phyloP scores from a whole-genome alignment of 2,888 invertebrate species.

The Subacronicta megacephala region DNA sequence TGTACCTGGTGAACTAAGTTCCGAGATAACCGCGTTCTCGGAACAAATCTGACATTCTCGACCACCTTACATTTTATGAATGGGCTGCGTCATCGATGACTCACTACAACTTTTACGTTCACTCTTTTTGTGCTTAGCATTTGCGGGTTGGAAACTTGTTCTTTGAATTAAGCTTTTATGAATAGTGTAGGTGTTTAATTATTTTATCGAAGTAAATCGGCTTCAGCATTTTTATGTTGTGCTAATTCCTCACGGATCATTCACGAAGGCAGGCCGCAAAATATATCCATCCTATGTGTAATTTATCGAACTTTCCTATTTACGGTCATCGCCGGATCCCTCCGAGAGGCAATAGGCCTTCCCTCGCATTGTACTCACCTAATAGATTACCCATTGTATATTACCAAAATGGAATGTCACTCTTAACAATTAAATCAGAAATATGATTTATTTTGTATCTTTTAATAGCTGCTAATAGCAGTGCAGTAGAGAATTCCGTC shows the following conservation, averaged over 20 bases:
- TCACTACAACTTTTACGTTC: slow-evolving; percentile 58
- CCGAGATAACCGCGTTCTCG: slow-evolving; percentile 61
- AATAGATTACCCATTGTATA: no score
- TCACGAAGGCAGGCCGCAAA: no score
- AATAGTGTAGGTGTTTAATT: slow-evolving; percentile 10
- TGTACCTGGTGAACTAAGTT: slow-evolving; percentile 44
- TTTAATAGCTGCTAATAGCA: neutral
- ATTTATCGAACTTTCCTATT: no score
- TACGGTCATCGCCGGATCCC: no score
- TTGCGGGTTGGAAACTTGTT: slow-evolving; percentile 35
- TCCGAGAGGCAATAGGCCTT: no score
- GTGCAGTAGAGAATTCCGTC: neutral
- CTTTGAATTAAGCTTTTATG: slow-evolving; percentile 4
- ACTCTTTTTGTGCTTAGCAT: slow-evolving; percentile 32
- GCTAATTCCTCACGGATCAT: no score
- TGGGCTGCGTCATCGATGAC: slow-evolving; percentile 65
- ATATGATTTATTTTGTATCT: no score
- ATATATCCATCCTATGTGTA: no score
- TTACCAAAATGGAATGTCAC: no score
- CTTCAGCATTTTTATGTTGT: no score
- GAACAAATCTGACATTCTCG: slow-evolving; percentile 63
- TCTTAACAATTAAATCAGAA: no score
- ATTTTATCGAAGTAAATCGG: neutral
- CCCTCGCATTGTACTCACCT: no score
- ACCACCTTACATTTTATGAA: slow-evolving; percentile 62